A percentile compares a stretch with the other conserved stretches of the same genome.
phyloP scores from a whole-genome alignment of 2,888 invertebrate genomes.

The Hemaris fuciformis region DNA sequence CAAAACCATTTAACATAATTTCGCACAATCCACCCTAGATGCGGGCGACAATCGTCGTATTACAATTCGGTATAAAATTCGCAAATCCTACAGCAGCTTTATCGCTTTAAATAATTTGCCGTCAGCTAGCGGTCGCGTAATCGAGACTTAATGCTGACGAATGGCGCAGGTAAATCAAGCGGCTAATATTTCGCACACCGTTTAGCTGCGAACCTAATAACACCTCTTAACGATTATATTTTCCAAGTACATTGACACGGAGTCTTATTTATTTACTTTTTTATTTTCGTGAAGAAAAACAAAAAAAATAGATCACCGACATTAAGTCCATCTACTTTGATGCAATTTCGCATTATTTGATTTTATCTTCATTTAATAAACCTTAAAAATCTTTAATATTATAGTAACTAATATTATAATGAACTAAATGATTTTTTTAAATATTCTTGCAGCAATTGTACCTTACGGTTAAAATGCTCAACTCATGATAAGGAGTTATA shows the following conservation, averaged over 20 bases:
- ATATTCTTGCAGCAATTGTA: no score
- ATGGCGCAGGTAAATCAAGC: slow-evolving; percentile 56
- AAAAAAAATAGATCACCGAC: no score
- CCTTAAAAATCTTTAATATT: no score
- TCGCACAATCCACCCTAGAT: not conserved
- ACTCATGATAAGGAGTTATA: no score
- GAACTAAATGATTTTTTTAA: no score
- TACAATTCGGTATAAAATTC: not conserved
- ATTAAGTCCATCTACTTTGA: no score
- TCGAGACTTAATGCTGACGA: slow-evolving; percentile 48
- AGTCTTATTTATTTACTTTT: not conserved
- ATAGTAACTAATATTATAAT: no score
- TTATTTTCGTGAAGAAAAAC: not conserved
- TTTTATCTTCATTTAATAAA: no score
- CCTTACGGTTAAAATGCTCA: no score
- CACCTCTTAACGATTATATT: not conserved
- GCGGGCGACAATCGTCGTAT: not conserved
- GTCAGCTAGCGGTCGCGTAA: slow-evolving; percentile 21
- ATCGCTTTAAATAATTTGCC: slow-evolving; percentile 17
- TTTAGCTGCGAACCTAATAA: slow-evolving; percentile 41
- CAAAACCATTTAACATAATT: not conserved
- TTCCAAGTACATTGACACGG: not conserved
- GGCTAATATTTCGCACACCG: slow-evolving; percentile 42
- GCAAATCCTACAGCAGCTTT: slow-evolving; percentile 2
- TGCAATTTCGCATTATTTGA: no score